Base-by-base conservation (phyloP, 2,888 invertebrate species). In the Mamestra brassicae region DNA sequence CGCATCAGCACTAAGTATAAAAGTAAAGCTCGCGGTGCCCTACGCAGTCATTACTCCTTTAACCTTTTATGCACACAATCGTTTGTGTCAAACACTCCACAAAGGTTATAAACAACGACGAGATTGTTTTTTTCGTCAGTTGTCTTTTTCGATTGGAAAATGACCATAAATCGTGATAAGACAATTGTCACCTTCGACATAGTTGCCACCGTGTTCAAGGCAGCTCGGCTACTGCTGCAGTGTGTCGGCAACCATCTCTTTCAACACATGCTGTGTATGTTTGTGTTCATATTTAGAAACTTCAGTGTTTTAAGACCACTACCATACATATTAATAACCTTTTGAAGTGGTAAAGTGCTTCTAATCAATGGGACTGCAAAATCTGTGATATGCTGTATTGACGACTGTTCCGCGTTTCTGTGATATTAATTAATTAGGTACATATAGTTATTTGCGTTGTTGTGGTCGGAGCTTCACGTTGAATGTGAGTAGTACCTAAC, bases 81-180 rank as follows among this genome's bases (percentile, higher is more conserved):
- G 74, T 68, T 42, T 67, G 66, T 76, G 65, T 47, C 42, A 76
- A 70, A 34, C 47, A 38, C 58, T 80, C 47, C 26, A 38, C n/a
- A 45, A 73, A 80, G 11, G 70, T 76, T 62, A 69, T 76, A 66
- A 84, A 81, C 74, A 81, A 71, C 62, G 60, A 17, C 42, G 52
- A 72, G 34, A 67, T 73, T 78, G 63, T 78, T 83, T 75, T 74
- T 75, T 60, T 71, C 26, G 61, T 63, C 74, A 73, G 74, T 77
- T 64, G 73, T 69, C 74, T 78, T 73, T 79, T 83, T 71, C 76
- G 83, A 86, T 89, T 84, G 93, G 92, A 93, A 93, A 93, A 92
- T 92, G 91, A 90, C 90, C 86, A 86, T 55, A 81, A 80, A 83
- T 94, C 95, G 96, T 95, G 96, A 94, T 89, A 67, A 87, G 79